Evolutionary conservation across 2,888 invertebrate species (phyloP).

Genomic region (Arenicola marina): DNA sequence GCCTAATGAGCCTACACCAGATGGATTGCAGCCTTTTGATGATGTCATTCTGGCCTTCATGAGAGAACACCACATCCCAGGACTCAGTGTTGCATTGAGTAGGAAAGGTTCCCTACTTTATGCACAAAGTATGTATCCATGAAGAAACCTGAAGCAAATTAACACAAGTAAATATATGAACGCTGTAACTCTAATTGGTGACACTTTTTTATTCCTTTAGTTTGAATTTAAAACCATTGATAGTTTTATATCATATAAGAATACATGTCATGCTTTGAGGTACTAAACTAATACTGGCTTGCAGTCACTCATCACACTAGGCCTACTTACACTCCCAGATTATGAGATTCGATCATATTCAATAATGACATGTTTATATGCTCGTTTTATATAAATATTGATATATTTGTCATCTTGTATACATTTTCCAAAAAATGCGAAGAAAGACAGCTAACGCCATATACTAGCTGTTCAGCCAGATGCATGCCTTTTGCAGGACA

Average conservation of each 20-base stretch:
- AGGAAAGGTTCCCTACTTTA: constrained; percentile 21
- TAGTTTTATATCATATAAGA: neutral
- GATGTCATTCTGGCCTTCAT: constrained; percentile 27
- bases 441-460: too few relatives aligned
- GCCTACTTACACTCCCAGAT: too few relatives aligned
- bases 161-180: neutral
- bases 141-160: neutral
- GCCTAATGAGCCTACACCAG: constrained; percentile 4
- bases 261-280: neutral
- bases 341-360: too few relatives aligned
- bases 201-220: neutral
- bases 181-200: neutral
- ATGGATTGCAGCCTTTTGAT: constrained; percentile 26
- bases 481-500: too few relatives aligned
- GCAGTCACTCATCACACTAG: too few relatives aligned
- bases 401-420: too few relatives aligned
- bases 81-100: constrained; percentile 30
- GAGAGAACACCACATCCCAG: constrained; percentile 31
- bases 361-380: too few relatives aligned
- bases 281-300: too few relatives aligned
- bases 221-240: neutral
- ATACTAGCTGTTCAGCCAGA: too few relatives aligned
- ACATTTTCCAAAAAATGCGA: too few relatives aligned
- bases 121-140: constrained; percentile 24
- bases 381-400: too few relatives aligned